phyloP scores from a whole-genome alignment of 2,797 vertebrate genomes.

The Dallia pectoralis region DNA sequence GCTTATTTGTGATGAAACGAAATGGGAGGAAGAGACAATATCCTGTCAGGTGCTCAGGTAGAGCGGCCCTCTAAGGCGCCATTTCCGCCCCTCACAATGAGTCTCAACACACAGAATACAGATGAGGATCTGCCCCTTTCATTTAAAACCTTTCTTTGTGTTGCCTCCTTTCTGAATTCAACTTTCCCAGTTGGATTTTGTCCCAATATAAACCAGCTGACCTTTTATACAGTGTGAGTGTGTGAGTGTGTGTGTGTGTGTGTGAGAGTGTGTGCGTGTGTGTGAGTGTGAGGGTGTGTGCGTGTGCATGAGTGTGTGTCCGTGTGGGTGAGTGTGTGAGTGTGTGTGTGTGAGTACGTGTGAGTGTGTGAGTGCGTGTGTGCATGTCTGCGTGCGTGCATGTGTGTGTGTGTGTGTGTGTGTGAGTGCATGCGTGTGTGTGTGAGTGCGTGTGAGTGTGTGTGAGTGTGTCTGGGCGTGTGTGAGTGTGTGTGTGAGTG shows the following conservation, averaged over 20 bases:
- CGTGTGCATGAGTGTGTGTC: background rate
- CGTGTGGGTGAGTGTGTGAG: constrained; percentile 41
- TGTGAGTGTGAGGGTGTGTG: constrained; percentile 31
- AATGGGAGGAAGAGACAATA: constrained; percentile 60
- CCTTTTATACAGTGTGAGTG: constrained; percentile 50
- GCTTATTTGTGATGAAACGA: constrained; percentile 71
- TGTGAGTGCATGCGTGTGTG: background rate
- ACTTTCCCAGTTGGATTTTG: constrained; percentile 59
- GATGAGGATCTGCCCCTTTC: constrained; percentile 59
- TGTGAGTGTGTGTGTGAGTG: background rate
- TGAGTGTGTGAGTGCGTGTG: constrained; percentile 22
- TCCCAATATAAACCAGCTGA: constrained; percentile 61
- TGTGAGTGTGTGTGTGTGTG: constrained; percentile 18
- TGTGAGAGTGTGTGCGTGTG: no score
- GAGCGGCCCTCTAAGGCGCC: constrained; percentile 69
- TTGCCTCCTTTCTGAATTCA: constrained; percentile 51
- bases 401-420: constrained; percentile 33
- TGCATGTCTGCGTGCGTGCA: no score
- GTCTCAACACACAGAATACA: constrained; percentile 63
- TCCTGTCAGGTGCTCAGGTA: constrained; percentile 66
- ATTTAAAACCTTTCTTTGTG: constrained; percentile 57
- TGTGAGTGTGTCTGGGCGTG: no score
- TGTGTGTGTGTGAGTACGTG: constrained; percentile 8
- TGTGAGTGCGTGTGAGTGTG: constrained; percentile 41
- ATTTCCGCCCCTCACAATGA: constrained; percentile 56